These are phyloP conservation scores for Pterostichus madidus DNA, from an alignment of 2,888 invertebrate species.

Conservation along the genomic window DNA sequence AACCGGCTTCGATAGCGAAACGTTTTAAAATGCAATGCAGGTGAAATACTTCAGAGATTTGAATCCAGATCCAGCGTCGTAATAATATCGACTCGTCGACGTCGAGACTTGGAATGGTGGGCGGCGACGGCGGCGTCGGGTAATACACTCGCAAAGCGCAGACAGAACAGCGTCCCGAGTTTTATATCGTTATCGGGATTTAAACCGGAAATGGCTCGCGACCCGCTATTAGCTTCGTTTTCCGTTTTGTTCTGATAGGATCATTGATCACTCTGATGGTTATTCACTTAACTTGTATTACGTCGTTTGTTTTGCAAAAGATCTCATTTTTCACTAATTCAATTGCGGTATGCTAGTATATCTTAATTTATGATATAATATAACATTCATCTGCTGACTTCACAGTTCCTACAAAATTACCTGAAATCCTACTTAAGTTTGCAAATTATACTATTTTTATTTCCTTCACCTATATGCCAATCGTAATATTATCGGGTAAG, in stretches of 20 bases:
- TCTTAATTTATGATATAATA: slow-evolving; percentile 32
- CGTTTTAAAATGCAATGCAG: slow-evolving; percentile 68
- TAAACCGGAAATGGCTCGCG: slow-evolving; percentile 57
- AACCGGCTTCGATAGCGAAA: slow-evolving; percentile 28
- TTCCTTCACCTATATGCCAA: no score
- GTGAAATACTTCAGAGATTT: slow-evolving; percentile 67
- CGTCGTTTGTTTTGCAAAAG: slow-evolving; percentile 23
- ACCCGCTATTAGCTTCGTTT: slow-evolving; percentile 53
- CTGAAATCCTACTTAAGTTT: background rate
- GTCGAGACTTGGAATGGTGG: background rate
- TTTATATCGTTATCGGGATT: slow-evolving; percentile 60
- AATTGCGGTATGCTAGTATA: slow-evolving; percentile 1
- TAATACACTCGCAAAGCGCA: slow-evolving; percentile 31
- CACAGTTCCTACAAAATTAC: no score
- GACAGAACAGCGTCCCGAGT: slow-evolving; percentile 37
- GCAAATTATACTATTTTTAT: background rate
- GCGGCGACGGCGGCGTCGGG: background rate
- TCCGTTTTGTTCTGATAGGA: slow-evolving; percentile 47
- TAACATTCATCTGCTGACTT: background rate
- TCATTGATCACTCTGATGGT: slow-evolving; percentile 53
- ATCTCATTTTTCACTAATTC: slow-evolving; percentile 49
- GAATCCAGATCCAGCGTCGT: slow-evolving; percentile 58
- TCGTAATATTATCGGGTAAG: no score
- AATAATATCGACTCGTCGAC: slow-evolving; percentile 55
- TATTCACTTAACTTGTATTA: slow-evolving; percentile 60